Base-by-base conservation (phyloP, 2,888 invertebrate species). In the Notodonta ziczac region DNA sequence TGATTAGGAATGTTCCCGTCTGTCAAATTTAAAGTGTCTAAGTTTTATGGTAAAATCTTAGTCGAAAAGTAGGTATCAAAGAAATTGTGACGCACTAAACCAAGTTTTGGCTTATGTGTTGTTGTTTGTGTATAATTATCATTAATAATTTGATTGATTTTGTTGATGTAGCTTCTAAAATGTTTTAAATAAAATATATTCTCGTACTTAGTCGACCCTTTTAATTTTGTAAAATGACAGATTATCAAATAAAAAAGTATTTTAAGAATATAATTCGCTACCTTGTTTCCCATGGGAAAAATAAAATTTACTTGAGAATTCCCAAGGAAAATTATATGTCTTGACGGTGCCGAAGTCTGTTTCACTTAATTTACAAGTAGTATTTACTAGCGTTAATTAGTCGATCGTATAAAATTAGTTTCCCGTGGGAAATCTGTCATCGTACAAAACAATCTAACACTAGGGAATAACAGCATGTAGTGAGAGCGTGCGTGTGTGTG, bases 401-500 rank as follows among this genome's bases (percentile, higher is more conserved):
- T 35, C 35, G 6, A 35, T 7, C 7, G 24, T 24, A 24, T 24
- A 24, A 24, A 9, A 50, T 4, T 50, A 9, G 0, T 50, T 50
- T 50, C 50, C 12, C 14, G 7, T 10, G 9, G 50, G 9, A 63
- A 57, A 57, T 35, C 24, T 12, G 14, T 52, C 62, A 48, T 46
- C 58, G 73, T 69, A 66, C 24, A 42, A 14, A 4, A 5, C n/a
- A 10, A 57, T 59, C 59, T 65, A 65, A 65, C 64, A 48, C 0
- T 56, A 39, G 42, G 35, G n/a, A 50, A 50, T 50, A 50, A 50
- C 56, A 64, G 76, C 70, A 67, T 77, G 74, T 76, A 76, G 81
- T 79, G 78, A 77, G 77, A 70, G 76, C 71, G 76, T 73, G 72
- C 69, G 76, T 73, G 75, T 78, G 79, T 74, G 78, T 79, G 82